Base-by-base conservation (phyloP, 2,113 vertebrate genomes). In the Hemibates koningsi region DNA sequence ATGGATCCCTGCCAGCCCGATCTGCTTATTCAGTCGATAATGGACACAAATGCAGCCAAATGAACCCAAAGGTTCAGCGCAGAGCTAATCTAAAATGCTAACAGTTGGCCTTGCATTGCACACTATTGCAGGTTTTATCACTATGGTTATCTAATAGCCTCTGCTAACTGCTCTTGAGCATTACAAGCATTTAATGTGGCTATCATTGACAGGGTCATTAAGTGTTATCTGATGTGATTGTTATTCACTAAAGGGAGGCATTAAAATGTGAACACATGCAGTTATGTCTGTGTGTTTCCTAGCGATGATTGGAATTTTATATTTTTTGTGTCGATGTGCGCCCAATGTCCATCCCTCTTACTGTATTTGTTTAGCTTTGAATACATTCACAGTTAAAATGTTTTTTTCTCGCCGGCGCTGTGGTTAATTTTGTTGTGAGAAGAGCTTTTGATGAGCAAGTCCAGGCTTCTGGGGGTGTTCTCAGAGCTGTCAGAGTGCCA, bases 11-110 rank as follows among this genome's bases (percentile, higher is more conserved):
- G 95, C 93, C 94, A 94, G 87, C 86, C 10, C 27, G 71, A 83
- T 91, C 91, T 90, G 90, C 93, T 92, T 85, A 85, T 89, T 89
- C 86, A 88, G 81, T 89, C 24, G 84, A 95, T 95, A 93, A 95
- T 94, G 88, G 87, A 90, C 81, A 88, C 86, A 93, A 92, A 95
- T 94, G 87, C 90, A 90, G 48, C 88, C 80, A 89, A 92, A 87
- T 88, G 86, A 93, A 92, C 88, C 92, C 81, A 21, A 87, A 91
- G 85, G 91, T 95, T 94, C 89, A 92, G 78, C 73, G 29, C 16
- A 63, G 81, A 85, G 90, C 88, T 94, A 90, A 93, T 94, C 91
- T 89, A 68, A 83, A 92, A 93, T 90, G 85, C 90, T 95, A 90
- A 92, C 88, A 90, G 56, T 88, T 81, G 82, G 82, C 85, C 79